A percentile compares a stretch with the other conserved stretches of the same genome.
Evolutionary conservation across 23 tunicate species (phyloP).

Genomic region (Styela plicata): DNA sequence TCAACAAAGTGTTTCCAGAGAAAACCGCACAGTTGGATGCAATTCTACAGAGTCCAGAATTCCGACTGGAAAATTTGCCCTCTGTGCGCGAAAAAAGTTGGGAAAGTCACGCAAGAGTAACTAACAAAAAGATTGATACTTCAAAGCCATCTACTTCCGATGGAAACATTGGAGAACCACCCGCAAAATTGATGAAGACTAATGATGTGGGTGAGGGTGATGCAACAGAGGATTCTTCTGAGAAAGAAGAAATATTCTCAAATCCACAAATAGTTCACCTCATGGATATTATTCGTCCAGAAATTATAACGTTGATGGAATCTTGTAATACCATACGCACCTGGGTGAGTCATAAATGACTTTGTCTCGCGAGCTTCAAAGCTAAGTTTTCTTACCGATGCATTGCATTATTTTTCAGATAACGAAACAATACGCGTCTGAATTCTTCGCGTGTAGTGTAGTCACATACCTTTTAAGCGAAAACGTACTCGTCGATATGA

Average conservation of each 20-base stretch:
- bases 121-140: not conserved
- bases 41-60: constrained; percentile 23
- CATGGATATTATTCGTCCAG: constrained; percentile 30
- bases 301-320: constrained; percentile 50
- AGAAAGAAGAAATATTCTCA: not conserved
- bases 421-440: too few relatives aligned
- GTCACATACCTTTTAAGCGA: too few relatives aligned
- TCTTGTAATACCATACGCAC: constrained; percentile 54
- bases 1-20: constrained; percentile 40
- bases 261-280: constrained; percentile 35
- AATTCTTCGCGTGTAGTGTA: too few relatives aligned
- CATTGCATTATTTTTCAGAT: too few relatives aligned
- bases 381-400: too few relatives aligned
- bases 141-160: not conserved
- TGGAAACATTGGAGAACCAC: constrained; percentile 8
- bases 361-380: too few relatives aligned
- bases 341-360: constrained; percentile 84
- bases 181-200: constrained; percentile 10
- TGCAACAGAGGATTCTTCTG: not conserved
- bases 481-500: too few relatives aligned
- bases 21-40: constrained; percentile 58
- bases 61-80: constrained; percentile 31
- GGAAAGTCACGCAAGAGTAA: constrained; percentile 21
- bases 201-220: not conserved
- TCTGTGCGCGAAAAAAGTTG: constrained; percentile 42